Evolutionary conservation across 1,140 invertebrate species (phyloP), one percentile per base, ranked within the genome.

Genomic region (Hylaeus anthracinus): DNA sequence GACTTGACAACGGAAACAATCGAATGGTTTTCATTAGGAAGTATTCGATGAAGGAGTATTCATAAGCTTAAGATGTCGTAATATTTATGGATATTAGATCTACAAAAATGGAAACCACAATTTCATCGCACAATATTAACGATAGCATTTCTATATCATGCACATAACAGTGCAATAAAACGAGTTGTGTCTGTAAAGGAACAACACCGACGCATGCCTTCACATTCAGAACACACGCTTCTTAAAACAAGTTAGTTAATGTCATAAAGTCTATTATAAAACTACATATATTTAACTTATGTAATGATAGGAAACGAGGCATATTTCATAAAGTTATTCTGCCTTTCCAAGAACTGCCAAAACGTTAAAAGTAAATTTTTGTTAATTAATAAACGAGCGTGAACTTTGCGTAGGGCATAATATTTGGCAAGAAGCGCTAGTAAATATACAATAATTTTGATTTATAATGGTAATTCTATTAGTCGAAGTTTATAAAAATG

Each of bases 11-110:
- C 95, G 82, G 98, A 98, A 93, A 96, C 95, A 9, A 95, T 95
- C 5, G 96, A 96, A 81, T 98, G 97, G 96, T 97, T 97, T 92
- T 95, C 96, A 14, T 91, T 98, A 58, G 95, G 93, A 56, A 95
- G 95, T 86, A 90, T 96, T 86, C 90, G 89, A 90, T 92, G 86
- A 89, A 87, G 55, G 67, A 63, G 65, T 26, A 15, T n/a, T n/a
- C 61, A 58, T 10, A 72, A 83, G 61, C 64, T 41, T 45, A 45
- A 12, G 15, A 72, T 61, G 56, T 79, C 61, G 69, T 75, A 85
- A 88, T 80, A 72, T 73, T 88, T 83, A 88, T 70, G 69, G n/a
- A 66, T 55, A 67, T 53, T 69, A 74, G 15, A 43, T 69, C 55
- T 73, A 45, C 37, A 51, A 76, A 41, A 53, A 72, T n/a, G 48